A percentile compares a stretch with the other conserved stretches of the same genome.
phyloP scores from a whole-genome alignment of 2,888 invertebrate species.

The Endotricha flammealis region DNA sequence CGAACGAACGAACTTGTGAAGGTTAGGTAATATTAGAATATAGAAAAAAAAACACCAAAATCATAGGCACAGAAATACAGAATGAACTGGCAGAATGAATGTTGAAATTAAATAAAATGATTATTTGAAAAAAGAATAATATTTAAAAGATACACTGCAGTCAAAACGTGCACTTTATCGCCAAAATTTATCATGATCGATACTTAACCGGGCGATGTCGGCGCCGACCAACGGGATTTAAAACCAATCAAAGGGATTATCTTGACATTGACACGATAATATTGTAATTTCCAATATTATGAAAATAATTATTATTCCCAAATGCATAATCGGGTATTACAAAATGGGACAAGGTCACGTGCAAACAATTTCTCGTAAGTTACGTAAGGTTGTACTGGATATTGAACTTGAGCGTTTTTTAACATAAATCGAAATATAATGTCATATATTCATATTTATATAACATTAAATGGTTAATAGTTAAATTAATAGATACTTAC shows the following conservation, averaged over 20 bases:
- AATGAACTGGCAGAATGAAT: too few relatives aligned
- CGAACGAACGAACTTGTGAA: too few relatives aligned
- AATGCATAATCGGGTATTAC: conserved; percentile 24
- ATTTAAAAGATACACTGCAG: neutral
- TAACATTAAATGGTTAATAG: neutral
- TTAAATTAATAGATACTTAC: conserved; percentile 41
- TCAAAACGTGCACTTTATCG: neutral
- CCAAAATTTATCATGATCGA: conserved; percentile 2
- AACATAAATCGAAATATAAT: conserved; percentile 4
- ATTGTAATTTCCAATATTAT: neutral
- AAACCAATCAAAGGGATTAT: conserved; percentile 1
- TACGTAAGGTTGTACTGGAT: conserved; percentile 61
- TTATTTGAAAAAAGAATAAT: too few relatives aligned
- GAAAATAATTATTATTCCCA: conserved; percentile 10
- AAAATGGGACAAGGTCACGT: conserved; percentile 69
- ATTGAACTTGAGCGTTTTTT: conserved; percentile 3
- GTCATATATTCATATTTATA: conserved; percentile 11
- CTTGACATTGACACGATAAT: conserved; percentile 1
- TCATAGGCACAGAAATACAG: too few relatives aligned
- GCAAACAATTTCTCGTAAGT: conserved; percentile 64
- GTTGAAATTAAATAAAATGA: too few relatives aligned
- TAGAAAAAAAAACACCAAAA: too few relatives aligned
- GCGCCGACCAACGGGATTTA: conserved; percentile 2
- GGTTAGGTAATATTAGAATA: conserved; percentile 6
- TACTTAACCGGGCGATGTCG: neutral